Percentiles rank a stretch among this genome's conserved stretches.
These are phyloP conservation scores for Cottoperca gobio DNA, from an alignment of 2,797 vertebrate genomes.

Conservation along the genomic window DNA sequence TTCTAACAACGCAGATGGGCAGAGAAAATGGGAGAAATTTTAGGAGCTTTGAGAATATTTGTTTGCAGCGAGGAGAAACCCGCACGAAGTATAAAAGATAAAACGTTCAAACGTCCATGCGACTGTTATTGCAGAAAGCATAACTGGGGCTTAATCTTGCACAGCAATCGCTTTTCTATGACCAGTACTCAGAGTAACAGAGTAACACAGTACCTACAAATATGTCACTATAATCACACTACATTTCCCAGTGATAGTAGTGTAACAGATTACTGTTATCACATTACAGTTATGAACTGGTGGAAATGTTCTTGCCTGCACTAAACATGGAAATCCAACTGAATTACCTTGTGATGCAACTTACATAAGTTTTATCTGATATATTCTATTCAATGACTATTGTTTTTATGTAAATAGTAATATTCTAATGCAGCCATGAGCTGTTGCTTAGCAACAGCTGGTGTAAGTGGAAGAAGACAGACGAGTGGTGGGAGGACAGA, in stretches of 20 bases:
- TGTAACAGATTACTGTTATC: constrained; percentile 3
- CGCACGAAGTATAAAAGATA: too few relatives aligned
- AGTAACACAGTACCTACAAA: neutral
- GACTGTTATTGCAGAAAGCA: too few relatives aligned
- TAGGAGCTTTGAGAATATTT: too few relatives aligned
- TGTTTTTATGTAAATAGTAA: constrained; percentile 71
- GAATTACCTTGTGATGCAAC: constrained; percentile 13
- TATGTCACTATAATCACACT: neutral
- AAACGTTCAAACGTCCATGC: too few relatives aligned
- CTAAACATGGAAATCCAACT: constrained; percentile 5
- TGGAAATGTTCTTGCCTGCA: constrained; percentile 2
- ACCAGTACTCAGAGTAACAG: neutral
- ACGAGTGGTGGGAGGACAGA: constrained; percentile 67
- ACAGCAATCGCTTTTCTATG: neutral
- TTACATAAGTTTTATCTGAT: constrained; percentile 32
- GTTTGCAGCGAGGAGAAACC: too few relatives aligned
- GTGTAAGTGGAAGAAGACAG: constrained; percentile 66
- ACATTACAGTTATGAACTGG: neutral
- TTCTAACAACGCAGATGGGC: too few relatives aligned
- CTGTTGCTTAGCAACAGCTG: constrained; percentile 78
- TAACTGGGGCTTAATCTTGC: neutral
- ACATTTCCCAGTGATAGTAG: neutral
- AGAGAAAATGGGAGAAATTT: too few relatives aligned
- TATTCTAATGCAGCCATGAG: constrained; percentile 62
- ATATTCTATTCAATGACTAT: constrained; percentile 30